Percentiles rank a stretch among this genome's conserved stretches.
phyloP scores from a whole-genome alignment of 2,113 vertebrate species.

The Eubucco bourcierii region DNA sequence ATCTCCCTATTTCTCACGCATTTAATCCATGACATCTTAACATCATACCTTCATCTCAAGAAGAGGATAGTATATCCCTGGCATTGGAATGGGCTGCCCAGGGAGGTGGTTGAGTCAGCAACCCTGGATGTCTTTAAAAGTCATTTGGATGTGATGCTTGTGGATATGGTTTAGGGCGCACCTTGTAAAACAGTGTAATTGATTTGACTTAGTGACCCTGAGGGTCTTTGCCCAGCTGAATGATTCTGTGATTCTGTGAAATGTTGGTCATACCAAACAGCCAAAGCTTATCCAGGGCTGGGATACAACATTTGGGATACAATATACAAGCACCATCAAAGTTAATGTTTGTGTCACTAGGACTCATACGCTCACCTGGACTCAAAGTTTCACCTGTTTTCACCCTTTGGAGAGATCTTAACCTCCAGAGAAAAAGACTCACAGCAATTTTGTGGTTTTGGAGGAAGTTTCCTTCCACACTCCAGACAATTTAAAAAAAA shows the following conservation, averaged over 20 bases:
- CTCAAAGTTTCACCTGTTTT: neutral
- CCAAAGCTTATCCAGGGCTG: neutral
- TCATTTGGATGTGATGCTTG: too few species aligned
- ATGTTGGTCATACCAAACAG: neutral
- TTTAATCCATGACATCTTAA: neutral
- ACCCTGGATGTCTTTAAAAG: too few species aligned
- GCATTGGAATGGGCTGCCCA: neutral
- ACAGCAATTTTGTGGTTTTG: neutral
- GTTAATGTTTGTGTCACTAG: neutral
- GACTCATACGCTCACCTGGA: neutral
- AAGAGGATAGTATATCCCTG: neutral
- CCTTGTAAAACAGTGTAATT: too few species aligned
- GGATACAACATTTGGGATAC: neutral
- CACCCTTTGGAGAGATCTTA: neutral
- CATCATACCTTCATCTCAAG: neutral
- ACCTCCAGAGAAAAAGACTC: neutral
- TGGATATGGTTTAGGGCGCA: too few species aligned
- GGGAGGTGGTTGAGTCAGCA: too few species aligned
- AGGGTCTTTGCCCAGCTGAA: too few species aligned
- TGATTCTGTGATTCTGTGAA: too few species aligned
- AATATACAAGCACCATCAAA: neutral
- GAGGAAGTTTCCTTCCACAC: neutral
- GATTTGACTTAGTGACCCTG: too few species aligned
- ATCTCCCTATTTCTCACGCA: accelerated
- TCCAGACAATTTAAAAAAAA: neutral